phyloP scores from a whole-genome alignment of 2,113 vertebrate species.

The Macrotus californicus region DNA sequence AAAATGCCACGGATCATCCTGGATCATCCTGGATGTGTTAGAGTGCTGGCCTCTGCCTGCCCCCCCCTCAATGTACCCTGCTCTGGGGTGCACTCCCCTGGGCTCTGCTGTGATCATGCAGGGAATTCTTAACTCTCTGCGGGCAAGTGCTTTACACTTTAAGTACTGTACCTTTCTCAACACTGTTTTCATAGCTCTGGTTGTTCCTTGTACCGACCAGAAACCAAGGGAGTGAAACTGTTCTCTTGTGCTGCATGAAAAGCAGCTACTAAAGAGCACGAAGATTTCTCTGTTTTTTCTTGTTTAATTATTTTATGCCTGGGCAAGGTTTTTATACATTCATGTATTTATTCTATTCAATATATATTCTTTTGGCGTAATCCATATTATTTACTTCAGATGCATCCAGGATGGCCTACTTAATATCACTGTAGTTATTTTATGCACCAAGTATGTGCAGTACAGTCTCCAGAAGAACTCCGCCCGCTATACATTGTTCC shows the following conservation, averaged over 20 bases:
- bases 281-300: neutral
- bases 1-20: neutral
- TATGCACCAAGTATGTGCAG: neutral
- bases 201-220: neutral
- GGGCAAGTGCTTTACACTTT: neutral
- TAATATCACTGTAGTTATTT: neutral
- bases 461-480: neutral
- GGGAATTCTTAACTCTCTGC: neutral
- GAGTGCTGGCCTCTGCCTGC: neutral
- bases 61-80: neutral
- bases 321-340: neutral
- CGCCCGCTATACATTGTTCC: neutral
- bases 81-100: neutral
- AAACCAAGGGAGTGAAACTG: neutral
- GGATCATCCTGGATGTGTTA: too few species aligned
- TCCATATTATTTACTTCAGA: neutral
- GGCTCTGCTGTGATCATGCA: neutral
- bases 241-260: neutral
- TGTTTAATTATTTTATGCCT: neutral
- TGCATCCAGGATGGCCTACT: neutral
- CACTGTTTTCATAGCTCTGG: neutral
- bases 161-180: neutral
- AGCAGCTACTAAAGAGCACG: neutral
- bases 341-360: neutral
- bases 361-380: neutral